Evolutionary conservation across 2,888 invertebrate species (phyloP).

Genomic region (Petrolisthes cinctipes): DNA sequence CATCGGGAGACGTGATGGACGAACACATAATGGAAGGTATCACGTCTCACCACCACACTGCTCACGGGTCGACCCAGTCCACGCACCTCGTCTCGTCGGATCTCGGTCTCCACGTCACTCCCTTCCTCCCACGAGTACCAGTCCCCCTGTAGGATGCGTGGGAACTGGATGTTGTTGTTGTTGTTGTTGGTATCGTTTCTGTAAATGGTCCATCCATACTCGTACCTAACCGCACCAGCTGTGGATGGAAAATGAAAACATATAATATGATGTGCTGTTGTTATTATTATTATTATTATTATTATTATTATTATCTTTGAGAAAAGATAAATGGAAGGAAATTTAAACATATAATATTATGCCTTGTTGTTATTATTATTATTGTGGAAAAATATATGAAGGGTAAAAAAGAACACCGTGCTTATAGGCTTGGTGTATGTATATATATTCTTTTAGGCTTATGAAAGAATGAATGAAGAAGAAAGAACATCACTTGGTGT

Average conservation of each 20-base stretch:
- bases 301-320: no score
- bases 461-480: no score
- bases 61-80: slow-evolving; percentile 23
- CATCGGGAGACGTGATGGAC: slow-evolving; percentile 71
- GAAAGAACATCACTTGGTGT: no score
- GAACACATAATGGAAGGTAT: slow-evolving; percentile 48
- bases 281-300: no score
- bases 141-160: slow-evolving; percentile 41
- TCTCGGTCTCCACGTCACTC: slow-evolving; percentile 31
- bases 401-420: no score
- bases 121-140: slow-evolving; percentile 61
- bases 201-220: neutral
- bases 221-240: neutral
- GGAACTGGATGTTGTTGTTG: slow-evolving; percentile 30
- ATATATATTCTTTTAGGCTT: no score
- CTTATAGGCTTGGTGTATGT: no score
- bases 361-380: no score
- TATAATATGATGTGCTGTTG: no score
- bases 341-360: no score
- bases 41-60: slow-evolving; percentile 24
- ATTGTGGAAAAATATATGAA: no score
- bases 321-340: no score
- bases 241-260: neutral
- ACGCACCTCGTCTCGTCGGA: slow-evolving; percentile 18
- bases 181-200: neutral